These are phyloP conservation scores for Malurus cyaneus DNA, from an alignment of 2,113 vertebrate species.

Conservation along the genomic window DNA sequence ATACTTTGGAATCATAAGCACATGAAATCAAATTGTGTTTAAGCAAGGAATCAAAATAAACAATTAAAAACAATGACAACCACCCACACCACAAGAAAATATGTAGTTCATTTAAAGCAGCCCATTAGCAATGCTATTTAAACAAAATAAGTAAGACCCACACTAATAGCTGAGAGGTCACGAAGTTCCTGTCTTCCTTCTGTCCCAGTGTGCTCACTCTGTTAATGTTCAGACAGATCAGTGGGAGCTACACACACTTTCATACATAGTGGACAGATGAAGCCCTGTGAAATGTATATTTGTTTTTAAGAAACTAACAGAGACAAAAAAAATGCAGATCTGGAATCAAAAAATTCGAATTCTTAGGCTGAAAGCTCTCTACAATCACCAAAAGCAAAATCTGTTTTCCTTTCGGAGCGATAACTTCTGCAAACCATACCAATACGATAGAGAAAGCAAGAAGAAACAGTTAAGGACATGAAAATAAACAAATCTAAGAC, in stretches of 20 bases:
- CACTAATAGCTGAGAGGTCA: constrained; percentile 65
- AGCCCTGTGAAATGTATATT: constrained; percentile 78
- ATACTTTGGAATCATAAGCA: constrained; percentile 16
- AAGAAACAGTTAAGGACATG: not conserved
- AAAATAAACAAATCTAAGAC: not conserved
- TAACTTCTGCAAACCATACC: not conserved
- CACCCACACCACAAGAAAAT: constrained; percentile 18
- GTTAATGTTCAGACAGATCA: constrained; percentile 79
- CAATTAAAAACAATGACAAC: not conserved
- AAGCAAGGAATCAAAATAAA: constrained; percentile 27
- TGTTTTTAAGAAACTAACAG: constrained; percentile 40
- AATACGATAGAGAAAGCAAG: not conserved
- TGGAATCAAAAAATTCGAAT: not conserved
- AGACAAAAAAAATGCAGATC: not conserved
- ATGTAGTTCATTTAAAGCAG: constrained; percentile 44
- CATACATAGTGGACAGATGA: constrained; percentile 83
- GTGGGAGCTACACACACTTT: constrained; percentile 74
- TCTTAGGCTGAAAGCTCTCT: not conserved
- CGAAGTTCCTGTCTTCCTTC: constrained; percentile 68
- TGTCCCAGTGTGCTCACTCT: constrained; percentile 68
- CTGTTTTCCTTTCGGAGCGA: not conserved
- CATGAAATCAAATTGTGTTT: constrained; percentile 5
- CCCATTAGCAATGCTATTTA: constrained; percentile 68
- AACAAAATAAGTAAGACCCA: constrained; percentile 75
- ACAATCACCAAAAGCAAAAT: not conserved